Evolutionary conservation across 2,797 vertebrate species (phyloP).

Genomic region (Decapterus maruadsi): DNA sequence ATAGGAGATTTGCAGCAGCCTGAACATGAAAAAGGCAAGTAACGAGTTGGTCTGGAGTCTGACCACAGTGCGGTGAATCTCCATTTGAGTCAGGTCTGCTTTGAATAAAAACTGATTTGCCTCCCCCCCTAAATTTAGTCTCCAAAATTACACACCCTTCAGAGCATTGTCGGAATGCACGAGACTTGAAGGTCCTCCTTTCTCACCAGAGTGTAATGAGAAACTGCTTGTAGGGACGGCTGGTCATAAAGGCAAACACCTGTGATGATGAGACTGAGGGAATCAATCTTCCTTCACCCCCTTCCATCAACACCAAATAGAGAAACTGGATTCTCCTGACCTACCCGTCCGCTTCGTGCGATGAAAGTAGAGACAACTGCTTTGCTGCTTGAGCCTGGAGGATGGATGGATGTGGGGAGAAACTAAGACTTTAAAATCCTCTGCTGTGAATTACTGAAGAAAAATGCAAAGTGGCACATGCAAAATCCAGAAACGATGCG

Average conservation of each 20-base stretch:
- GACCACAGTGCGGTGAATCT: constrained; percentile 89
- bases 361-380: constrained; percentile 74
- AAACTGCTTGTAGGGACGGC: constrained; percentile 81
- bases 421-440: constrained; percentile 24
- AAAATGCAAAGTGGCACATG: constrained; percentile 6
- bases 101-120: constrained; percentile 88
- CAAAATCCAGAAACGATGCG: constrained; percentile 7
- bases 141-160: constrained; percentile 86
- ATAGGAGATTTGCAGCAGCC: constrained; percentile 83
- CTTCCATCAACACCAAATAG: constrained; percentile 75
- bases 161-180: constrained; percentile 80
- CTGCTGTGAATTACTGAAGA: constrained; percentile 9
- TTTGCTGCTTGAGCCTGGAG: constrained; percentile 48
- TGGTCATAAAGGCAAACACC: constrained; percentile 86
- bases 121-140: constrained; percentile 81
- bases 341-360: constrained; percentile 68
- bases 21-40: constrained; percentile 86
- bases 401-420: constrained; percentile 37
- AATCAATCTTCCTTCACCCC: constrained; percentile 84
- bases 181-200: constrained; percentile 79
- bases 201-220: constrained; percentile 81
- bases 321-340: constrained; percentile 80
- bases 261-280: constrained; percentile 80
- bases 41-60: constrained; percentile 86
- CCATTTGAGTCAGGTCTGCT: constrained; percentile 87